A percentile compares a stretch with the other conserved stretches of the same genome.
Evolutionary conservation across 92 coral and sea anemone genomes (phyloP).

Genomic region (Nematostella vectensis): DNA sequence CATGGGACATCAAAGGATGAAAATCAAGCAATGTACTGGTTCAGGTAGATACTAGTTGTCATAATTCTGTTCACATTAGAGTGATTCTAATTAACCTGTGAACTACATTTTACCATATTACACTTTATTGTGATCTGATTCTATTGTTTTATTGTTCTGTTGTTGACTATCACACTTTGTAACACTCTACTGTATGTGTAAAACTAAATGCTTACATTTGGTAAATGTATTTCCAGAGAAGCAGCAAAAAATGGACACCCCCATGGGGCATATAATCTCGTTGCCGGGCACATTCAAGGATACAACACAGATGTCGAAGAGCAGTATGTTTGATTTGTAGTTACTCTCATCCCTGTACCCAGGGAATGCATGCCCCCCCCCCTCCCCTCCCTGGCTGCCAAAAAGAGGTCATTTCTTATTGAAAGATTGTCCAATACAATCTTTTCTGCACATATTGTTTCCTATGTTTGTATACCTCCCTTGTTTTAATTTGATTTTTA

Average conservation of each 20-base stretch:
- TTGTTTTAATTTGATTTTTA: too few species aligned
- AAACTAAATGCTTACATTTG: too few species aligned
- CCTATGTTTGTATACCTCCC: too few species aligned
- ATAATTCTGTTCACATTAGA: too few species aligned
- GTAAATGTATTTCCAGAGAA: too few species aligned
- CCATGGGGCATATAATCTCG: slow-evolving; percentile 94
- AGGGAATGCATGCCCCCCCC: slow-evolving; percentile 6
- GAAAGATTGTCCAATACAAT: too few species aligned
- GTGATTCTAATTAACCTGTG: too few species aligned
- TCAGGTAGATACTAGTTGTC: slow-evolving; percentile 77
- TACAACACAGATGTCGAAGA: slow-evolving; percentile 89
- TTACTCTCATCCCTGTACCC: background rate
- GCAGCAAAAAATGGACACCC: slow-evolving; percentile 95
- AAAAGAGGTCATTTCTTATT: background rate
- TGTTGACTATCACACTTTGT: too few species aligned
- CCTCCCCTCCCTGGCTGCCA: background rate
- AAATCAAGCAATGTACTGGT: slow-evolving; percentile 89
- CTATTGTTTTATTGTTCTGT: too few species aligned
- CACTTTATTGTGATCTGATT: too few species aligned
- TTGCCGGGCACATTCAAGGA: slow-evolving; percentile 96
- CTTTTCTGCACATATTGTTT: too few species aligned
- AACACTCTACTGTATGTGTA: background rate
- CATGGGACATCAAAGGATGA: slow-evolving; percentile 82
- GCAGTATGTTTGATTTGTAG: slow-evolving; percentile 63
- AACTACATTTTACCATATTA: too few species aligned